These are phyloP conservation scores for Etheostoma cragini DNA, from an alignment of 2,113 vertebrate genomes.

Conservation along the genomic window DNA sequence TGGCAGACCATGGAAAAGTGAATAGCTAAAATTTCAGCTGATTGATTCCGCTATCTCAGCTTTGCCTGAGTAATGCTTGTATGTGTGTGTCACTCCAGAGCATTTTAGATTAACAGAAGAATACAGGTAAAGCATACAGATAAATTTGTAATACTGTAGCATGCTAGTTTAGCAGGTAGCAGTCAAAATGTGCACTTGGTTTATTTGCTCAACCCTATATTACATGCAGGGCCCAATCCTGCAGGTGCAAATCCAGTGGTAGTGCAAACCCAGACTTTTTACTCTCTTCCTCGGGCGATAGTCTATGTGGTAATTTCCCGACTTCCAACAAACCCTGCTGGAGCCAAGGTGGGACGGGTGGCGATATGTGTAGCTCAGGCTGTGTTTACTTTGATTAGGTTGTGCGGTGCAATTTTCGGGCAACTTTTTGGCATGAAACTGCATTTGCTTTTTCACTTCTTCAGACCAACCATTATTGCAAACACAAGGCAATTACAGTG, in stretches of 20 bases:
- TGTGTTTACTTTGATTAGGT: not conserved
- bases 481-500: not conserved
- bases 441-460: not conserved
- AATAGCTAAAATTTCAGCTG: slow-evolving; percentile 10
- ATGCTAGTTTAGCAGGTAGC: not conserved
- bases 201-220: not conserved
- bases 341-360: not conserved
- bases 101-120: not conserved
- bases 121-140: not conserved
- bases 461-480: not conserved
- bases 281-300: not conserved
- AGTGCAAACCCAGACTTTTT: not conserved
- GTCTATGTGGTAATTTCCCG: slow-evolving; percentile 1
- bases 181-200: not conserved
- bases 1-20: not conserved
- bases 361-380: not conserved
- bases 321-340: not conserved
- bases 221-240: not conserved
- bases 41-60: slow-evolving; percentile 3
- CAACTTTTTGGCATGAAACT: not conserved
- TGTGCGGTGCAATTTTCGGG: not conserved
- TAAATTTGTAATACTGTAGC: not conserved
- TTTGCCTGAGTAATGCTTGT: not conserved
- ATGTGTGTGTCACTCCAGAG: not conserved
- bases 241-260: not conserved